phyloP scores from a whole-genome alignment of 2,797 vertebrate genomes.

The Anguilla marmorata region DNA sequence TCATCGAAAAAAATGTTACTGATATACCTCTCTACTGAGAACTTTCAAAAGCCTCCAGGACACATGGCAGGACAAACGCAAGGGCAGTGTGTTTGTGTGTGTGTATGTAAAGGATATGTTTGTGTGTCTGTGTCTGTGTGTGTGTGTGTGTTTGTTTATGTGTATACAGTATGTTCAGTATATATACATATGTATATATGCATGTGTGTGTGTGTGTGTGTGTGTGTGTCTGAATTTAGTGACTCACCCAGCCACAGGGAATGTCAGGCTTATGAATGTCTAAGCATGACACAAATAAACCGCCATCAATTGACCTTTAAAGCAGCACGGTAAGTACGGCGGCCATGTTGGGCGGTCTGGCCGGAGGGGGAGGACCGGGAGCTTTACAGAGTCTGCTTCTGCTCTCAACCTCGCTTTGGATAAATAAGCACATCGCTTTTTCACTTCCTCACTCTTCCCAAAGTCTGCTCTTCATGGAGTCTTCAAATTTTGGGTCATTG shows the following conservation, averaged over 20 bases:
- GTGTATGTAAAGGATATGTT: not conserved
- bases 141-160: not conserved
- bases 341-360: not conserved
- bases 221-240: not conserved
- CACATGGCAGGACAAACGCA: not conserved
- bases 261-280: not conserved
- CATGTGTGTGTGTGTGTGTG: not conserved
- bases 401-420: not conserved
- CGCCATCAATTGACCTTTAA: not conserved
- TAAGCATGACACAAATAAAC: not conserved
- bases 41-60: not conserved
- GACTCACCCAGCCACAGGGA: not conserved
- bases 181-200: not conserved
- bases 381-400: not conserved
- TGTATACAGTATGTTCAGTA: not conserved
- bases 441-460: not conserved
- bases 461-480: not conserved
- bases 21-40: not conserved
- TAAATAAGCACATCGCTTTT: conserved; percentile 1
- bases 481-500: not conserved
- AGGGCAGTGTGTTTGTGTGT: not conserved
- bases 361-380: not conserved
- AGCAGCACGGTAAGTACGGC: not conserved
- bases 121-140: not conserved
- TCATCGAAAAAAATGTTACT: too few species aligned